Evolutionary conservation across 2,113 vertebrate genomes (phyloP), one percentile per base, ranked within the genome.

Genomic region (Conger conger): DNA sequence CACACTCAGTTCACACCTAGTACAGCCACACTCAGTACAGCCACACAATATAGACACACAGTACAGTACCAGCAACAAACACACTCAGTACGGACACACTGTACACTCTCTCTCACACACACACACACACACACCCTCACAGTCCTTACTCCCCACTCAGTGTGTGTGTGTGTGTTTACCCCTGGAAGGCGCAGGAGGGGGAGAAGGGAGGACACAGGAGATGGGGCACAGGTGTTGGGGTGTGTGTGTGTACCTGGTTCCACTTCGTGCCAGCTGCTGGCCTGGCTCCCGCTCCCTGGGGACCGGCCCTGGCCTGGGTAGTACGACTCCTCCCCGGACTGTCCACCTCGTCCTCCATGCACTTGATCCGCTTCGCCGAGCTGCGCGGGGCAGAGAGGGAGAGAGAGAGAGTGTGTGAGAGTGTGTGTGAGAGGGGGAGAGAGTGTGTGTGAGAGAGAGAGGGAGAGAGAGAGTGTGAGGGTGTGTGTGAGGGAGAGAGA

Each of bases 301-400:
- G 98, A 99, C 54, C 98, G 97, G 15, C 97, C 97, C 93, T 98
- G 97, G 91, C 96, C 96, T n/a, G 97, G 96, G 93, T 98, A 99
- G 93, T 98, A 99, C 18, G 97, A 96, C 94, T 99, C 98, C 92
- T 99, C 98, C 13, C 96, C 18, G 98, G 98, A 93, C 97, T 99
- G 95, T 99, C 98, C 96, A 98, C 98, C 87, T 99, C 98, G 86
- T 99, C 98, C 94, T 99, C 98, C 95, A 99, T 97, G 92, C 97
- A 99, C 94, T 99, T 99, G 95, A 99, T 98, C 93, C 98, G 97
- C 93, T 99, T 99, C 57, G 98, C 98, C 88, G 98, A 99, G 95
- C 98, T 97, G 93, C 13, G 37, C 35, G 83, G 63, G 13, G 54
- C 1, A 73, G 60, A 13, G 36, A n/a, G 27, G n/a, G 40, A 30